Conservation (phyloP, 2,113 vertebrate genomes). For the Gallinago paraguaiae region DNA sequence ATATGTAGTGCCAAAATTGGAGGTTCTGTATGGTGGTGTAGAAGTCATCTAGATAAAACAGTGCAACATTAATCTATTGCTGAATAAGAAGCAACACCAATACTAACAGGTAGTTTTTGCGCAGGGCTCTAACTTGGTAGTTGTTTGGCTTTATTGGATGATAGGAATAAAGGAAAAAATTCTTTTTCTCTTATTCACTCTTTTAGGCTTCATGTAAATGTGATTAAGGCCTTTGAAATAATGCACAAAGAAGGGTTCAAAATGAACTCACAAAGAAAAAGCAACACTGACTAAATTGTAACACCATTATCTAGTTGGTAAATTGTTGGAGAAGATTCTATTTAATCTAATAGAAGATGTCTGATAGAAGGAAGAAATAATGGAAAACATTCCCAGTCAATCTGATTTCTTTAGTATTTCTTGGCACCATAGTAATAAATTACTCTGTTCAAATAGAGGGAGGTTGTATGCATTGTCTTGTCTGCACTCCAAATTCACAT, state of each 20-base stretch:
- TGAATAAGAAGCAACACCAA: not conserved
- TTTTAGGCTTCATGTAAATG: not conserved
- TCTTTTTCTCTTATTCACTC: not conserved
- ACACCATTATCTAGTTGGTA: not conserved
- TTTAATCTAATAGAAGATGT: not conserved
- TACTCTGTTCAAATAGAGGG: not conserved
- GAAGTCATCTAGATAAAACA: not conserved
- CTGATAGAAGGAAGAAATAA: slow-evolving; percentile 5
- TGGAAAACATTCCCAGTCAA: not conserved
- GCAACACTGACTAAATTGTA: not conserved
- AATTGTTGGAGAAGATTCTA: not conserved
- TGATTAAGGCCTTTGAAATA: not conserved
- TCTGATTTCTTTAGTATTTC: not conserved
- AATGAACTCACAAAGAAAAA: not conserved
- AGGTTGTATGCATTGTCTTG: not conserved
- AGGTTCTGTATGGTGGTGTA: not conserved
- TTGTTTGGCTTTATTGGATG: not conserved
- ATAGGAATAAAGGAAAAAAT: not conserved
- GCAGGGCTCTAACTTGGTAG: not conserved
- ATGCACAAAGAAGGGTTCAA: not conserved
- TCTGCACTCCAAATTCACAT: not conserved
- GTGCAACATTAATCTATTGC: not conserved
- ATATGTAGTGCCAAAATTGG: not conserved
- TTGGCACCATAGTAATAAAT: not conserved
- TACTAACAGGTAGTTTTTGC: not conserved